Evolutionary conservation across 2,888 invertebrate species (phyloP).

Genomic region (Smittia sp.): DNA sequence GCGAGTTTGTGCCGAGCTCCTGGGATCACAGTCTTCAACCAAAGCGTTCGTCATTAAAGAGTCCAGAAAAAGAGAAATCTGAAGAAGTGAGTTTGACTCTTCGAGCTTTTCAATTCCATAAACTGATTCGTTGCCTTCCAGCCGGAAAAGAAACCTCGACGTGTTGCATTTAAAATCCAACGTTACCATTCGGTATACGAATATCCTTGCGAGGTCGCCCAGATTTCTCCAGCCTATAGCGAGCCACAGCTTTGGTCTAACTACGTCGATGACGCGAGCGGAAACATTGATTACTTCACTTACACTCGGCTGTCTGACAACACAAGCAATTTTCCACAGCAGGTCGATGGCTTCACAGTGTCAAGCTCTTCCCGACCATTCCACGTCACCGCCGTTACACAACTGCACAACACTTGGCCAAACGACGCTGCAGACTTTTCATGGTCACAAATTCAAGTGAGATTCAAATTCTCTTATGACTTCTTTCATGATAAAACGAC

Average conservation of each 20-base stretch:
- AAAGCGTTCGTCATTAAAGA: slow-evolving; percentile 68
- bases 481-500: neutral
- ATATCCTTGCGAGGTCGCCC: slow-evolving; percentile 68
- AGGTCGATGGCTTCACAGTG: slow-evolving; percentile 44
- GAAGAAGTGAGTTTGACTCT: slow-evolving; percentile 42
- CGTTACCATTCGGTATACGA: slow-evolving; percentile 82
- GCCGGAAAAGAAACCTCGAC: slow-evolving; percentile 55
- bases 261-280: slow-evolving; percentile 10
- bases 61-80: slow-evolving; percentile 51
- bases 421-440: slow-evolving; percentile 45
- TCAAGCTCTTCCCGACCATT: slow-evolving; percentile 45
- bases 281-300: slow-evolving; percentile 17
- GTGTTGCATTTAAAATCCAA: slow-evolving; percentile 77
- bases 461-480: slow-evolving; percentile 4
- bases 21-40: slow-evolving; percentile 78
- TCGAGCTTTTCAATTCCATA: neutral
- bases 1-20: slow-evolving; percentile 74
- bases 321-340: neutral
- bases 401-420: slow-evolving; percentile 44
- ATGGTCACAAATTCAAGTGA: slow-evolving; percentile 45
- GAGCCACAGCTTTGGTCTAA: slow-evolving; percentile 44
- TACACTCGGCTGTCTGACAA: neutral
- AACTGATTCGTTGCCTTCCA: slow-evolving; percentile 1
- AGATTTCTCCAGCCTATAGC: slow-evolving; percentile 44
- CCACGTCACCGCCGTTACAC: slow-evolving; percentile 38